Evolutionary conservation across 2,113 vertebrate species (phyloP), one percentile per base, ranked within the genome.

Genomic region (Poeciliopsis turrubarensis): DNA sequence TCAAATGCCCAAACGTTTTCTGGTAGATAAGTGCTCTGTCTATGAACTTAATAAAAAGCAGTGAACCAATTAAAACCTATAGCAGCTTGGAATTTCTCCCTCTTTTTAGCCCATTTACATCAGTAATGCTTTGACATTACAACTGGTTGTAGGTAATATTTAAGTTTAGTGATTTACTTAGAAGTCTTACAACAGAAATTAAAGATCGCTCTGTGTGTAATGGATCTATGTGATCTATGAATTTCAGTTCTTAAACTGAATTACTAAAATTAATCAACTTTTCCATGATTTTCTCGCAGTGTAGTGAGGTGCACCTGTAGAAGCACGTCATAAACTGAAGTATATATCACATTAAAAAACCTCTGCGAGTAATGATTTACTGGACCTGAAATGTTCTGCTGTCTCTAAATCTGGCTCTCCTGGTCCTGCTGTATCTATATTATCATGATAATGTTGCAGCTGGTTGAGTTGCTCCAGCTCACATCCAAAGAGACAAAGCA

Each of bases 401-500:
- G 51, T 72, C 25, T 11, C 19, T 17, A 10, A 70, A 72, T 69
- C 15, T 74, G 61, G 70, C 37, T 57, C 41, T 22, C 30, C 68
- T 32, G 34, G 32, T 77, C 60, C 8, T 29, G 78, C 65, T 65
- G 65, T 60, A 87, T 17, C 51, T 79, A n/a, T 70, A 67, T 87
- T 84, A 75, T 79, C 51, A 67, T 80, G 72, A 81, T 81, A 63
- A 81, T 64, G 77, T 79, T 85, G 81, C 66, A 70, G 72, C 66
- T 63, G 75, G 63, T 41, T 27, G 70, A 82, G 72, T 78, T 69
- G 80, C 69, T 79, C 32, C 4, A 72, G 64, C 85, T 72, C 86
- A 81, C 84, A 72, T 82, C 75, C 75, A 79, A 51, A 75, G 80
- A 86, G 84, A 88, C 87, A 74, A 88, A 77, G 82, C 77, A 4